phyloP scores from a whole-genome alignment of 2,797 vertebrate species.

The Chloroceryle amazona region DNA sequence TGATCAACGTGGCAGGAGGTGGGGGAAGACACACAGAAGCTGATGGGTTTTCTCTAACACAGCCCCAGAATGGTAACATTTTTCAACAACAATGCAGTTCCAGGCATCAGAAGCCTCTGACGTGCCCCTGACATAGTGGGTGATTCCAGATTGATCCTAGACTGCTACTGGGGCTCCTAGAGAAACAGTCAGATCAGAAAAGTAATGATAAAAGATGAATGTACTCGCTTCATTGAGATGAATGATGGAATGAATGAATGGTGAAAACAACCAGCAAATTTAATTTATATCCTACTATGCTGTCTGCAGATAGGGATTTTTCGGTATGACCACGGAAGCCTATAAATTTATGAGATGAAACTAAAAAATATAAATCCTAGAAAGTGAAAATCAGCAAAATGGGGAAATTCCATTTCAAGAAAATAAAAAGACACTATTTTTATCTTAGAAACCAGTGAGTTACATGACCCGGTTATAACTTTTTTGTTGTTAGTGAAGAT shows the following conservation, averaged over 20 bases:
- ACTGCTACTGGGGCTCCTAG: neutral
- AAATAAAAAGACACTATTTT: neutral
- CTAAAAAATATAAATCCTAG: slow-evolving; percentile 3
- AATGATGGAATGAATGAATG: neutral
- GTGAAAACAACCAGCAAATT: slow-evolving; percentile 41
- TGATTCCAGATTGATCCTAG: neutral
- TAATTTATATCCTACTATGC: slow-evolving; percentile 5
- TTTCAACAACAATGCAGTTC: neutral
- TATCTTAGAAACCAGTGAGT: neutral
- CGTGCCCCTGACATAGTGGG: neutral
- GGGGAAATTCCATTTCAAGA: neutral
- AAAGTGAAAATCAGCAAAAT: neutral
- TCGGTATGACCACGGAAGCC: neutral
- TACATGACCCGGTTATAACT: neutral
- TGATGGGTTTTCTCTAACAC: neutral
- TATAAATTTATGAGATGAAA: neutral
- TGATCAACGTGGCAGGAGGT: accelerated
- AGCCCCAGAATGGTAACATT: neutral
- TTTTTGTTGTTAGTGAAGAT: neutral
- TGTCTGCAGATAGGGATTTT: neutral
- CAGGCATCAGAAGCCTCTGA: neutral
- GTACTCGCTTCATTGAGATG: neutral
- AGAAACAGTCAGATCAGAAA: slow-evolving; percentile 8
- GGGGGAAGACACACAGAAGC: neutral
- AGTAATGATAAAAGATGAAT: neutral